Percentiles rank a stretch among this genome's conserved stretches.
Conservation (phyloP, 2,888 invertebrate species). For the Gryllus longicercus region DNA sequence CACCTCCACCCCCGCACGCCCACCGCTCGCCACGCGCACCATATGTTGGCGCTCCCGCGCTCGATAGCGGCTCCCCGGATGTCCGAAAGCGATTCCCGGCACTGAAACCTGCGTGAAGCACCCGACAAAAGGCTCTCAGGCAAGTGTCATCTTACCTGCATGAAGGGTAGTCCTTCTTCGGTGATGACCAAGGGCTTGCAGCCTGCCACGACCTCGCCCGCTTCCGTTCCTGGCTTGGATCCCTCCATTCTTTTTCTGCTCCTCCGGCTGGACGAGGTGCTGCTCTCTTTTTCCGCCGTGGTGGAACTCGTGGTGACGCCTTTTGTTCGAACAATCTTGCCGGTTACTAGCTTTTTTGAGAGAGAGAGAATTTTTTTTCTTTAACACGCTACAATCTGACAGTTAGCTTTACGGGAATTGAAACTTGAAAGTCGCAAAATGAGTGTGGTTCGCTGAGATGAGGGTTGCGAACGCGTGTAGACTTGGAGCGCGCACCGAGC, state of each 20-base stretch:
- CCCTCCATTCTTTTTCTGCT: constrained; percentile 5
- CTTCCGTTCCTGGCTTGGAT: neutral
- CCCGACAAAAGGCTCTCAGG: neutral
- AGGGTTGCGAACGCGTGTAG: neutral
- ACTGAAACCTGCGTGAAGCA: neutral
- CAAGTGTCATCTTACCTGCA: neutral
- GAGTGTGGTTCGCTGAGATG: neutral
- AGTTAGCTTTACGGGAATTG: no score
- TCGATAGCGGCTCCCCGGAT: neutral
- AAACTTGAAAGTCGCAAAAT: neutral
- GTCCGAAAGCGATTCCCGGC: neutral
- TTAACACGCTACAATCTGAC: no score
- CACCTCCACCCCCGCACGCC: neutral
- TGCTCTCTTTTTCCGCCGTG: neutral
- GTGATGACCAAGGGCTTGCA: constrained; percentile 5
- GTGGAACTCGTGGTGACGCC: no score
- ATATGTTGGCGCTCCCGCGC: neutral
- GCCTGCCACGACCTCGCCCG: neutral
- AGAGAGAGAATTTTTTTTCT: no score
- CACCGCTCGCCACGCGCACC: neutral
- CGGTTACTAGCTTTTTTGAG: no score
- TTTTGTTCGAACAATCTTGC: no score
- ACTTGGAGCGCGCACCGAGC: neutral
- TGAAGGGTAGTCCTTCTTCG: neutral
- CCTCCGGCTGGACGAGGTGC: neutral